Evolutionary conservation across 2,113 vertebrate species (phyloP).

Genomic region (Cebidichthys violaceus): DNA sequence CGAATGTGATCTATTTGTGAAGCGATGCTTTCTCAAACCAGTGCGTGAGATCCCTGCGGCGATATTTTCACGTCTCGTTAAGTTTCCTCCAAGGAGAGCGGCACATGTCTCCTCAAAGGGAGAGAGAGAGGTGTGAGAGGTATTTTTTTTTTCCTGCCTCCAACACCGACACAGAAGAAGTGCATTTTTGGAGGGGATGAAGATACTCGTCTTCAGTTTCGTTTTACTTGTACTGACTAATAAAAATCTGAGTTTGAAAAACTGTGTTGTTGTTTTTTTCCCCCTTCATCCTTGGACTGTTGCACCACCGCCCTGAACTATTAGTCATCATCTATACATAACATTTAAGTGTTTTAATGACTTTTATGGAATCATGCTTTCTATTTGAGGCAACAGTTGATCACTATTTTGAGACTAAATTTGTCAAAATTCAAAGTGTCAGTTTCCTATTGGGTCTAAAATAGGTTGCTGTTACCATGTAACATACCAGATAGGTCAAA

Average conservation of each 20-base stretch:
- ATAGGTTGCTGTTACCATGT: not conserved
- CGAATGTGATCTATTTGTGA: conserved; percentile 67
- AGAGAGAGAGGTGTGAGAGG: conserved; percentile 1
- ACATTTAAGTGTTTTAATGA: not conserved
- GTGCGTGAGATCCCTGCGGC: conserved; percentile 38
- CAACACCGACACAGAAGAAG: conserved; percentile 56
- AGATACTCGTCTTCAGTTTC: conserved; percentile 71
- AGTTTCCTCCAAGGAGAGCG: conserved; percentile 48
- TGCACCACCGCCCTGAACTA: conserved; percentile 7
- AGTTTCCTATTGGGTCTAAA: conserved; percentile 5
- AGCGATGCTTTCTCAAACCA: conserved; percentile 41
- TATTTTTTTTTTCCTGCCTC: conserved; percentile 53
- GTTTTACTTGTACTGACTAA: conserved; percentile 83
- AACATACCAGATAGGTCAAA: not conserved
- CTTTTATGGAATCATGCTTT: not conserved
- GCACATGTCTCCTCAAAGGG: not conserved
- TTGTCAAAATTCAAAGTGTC: not conserved
- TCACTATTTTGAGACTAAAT: not conserved
- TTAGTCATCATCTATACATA: not conserved
- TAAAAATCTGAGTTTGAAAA: conserved; percentile 84
- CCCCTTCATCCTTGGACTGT: conserved; percentile 26
- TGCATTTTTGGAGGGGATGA: conserved; percentile 69
- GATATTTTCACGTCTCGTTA: conserved; percentile 53
- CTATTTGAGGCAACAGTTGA: not conserved
- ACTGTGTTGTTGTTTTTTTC: conserved; percentile 54